Percentiles rank a stretch among this genome's conserved stretches.
These are phyloP conservation scores for Tetranychus urticae DNA, from an alignment of 1,140 invertebrate genomes.

Conservation along the genomic window DNA sequence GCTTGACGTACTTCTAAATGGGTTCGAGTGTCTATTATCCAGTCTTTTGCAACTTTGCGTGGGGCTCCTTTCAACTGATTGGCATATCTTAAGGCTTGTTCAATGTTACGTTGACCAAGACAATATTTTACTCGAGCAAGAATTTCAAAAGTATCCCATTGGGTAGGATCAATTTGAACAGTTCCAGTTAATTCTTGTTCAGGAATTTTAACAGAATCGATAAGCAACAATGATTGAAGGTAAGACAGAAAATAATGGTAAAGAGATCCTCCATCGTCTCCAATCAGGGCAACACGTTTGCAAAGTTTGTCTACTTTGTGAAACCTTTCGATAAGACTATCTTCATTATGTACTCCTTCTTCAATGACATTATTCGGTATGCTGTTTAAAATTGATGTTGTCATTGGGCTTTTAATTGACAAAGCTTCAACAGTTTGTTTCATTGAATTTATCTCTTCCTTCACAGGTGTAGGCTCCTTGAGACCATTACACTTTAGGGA, in stretches of 20 bases:
- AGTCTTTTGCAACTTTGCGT: conserved; percentile 48
- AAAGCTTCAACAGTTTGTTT: background rate
- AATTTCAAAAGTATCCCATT: conserved; percentile 58
- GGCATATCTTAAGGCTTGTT: conserved; percentile 61
- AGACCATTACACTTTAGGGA: background rate
- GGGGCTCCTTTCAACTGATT: conserved; percentile 66
- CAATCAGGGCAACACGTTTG: conserved; percentile 50
- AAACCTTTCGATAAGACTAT: conserved; percentile 57
- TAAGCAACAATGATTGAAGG: conserved; percentile 37
- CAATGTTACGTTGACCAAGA: conserved; percentile 58
- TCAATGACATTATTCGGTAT: conserved; percentile 48
- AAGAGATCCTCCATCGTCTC: conserved; percentile 42
- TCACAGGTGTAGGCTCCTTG: background rate
- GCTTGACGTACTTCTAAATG: conserved; percentile 74
- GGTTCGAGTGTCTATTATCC: conserved; percentile 57
- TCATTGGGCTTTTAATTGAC: background rate
- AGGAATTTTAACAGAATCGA: conserved; percentile 24
- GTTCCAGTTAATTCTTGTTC: conserved; percentile 13
- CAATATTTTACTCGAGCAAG: conserved; percentile 58
- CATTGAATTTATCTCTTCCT: conserved; percentile 1
- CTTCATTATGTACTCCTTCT: conserved; percentile 61
- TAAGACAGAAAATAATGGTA: conserved; percentile 65
- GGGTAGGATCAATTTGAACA: conserved; percentile 24
- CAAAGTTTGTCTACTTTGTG: conserved; percentile 33
- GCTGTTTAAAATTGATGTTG: conserved; percentile 25